Base-by-base conservation (phyloP, 2,888 invertebrate species). In the Caenorhabditis doughertyi region DNA sequence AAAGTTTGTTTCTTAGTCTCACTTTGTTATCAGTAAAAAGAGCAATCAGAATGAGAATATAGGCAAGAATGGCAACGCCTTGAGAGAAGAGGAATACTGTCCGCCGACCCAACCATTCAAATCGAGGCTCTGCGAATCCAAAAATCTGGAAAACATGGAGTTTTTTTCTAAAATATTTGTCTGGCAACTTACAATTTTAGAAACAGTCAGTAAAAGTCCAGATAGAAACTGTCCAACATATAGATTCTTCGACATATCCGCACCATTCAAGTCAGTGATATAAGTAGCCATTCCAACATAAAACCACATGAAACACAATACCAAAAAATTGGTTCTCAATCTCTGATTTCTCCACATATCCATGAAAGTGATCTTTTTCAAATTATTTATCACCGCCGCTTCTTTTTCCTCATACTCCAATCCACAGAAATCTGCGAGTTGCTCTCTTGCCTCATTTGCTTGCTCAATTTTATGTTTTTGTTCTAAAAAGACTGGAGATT, bases 191-290 rank as follows among this genome's bases (percentile, higher is more conserved):
- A 64, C 65, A 62, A 82, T 82, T 49, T 82, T 82, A 0, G 81
- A 76, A n/a, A 82, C 35, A 0, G 81, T 77, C 35, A 82, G 23
- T 4, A 82, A 18, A 1, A 82, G 16, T n/a, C 81, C 81, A 0
- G 77, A 65, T n/a, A 82, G 42, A 60, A 82, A 82, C 44, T 82
- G 81, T 58, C 81, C 81, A 9, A 82, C 71, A 25, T 72, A 82
- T 25, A 82, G 47, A 35, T 82, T 82, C 29, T 51, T 77, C 11
- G 76, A 72, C 81, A 82, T 82, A 47, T 77, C 81, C 5, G 67
- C 77, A 0, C 81, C 77, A 25, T 82, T 82, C 67, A 82, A 47
- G 53, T 82, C 81, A 16, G 81, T 82, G 3, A 82, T 77, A 32
- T 82, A 82, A 13, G 67, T 67, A 0, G 77, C 70, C 72, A 72